Evolutionary conservation across 2,888 invertebrate genomes (phyloP).

Genomic region (Uropetala carovei): DNA sequence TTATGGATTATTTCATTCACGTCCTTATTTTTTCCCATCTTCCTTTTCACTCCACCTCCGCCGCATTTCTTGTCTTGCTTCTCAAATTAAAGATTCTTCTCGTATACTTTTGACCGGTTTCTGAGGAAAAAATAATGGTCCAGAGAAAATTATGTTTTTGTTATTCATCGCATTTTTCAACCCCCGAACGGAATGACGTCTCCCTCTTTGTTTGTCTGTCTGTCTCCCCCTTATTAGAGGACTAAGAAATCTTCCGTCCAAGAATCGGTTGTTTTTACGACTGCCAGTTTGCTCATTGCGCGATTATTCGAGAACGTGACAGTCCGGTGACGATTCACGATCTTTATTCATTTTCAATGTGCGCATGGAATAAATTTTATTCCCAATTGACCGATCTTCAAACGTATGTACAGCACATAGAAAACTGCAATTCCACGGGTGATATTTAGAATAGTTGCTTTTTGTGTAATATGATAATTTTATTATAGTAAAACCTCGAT

Average conservation of each 20-base stretch:
- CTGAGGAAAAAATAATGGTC: background rate
- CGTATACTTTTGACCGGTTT: background rate
- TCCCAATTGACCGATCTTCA: too few relatives aligned
- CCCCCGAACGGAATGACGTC: background rate
- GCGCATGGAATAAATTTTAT: too few relatives aligned
- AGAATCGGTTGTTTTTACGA: background rate
- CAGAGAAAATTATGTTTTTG: background rate
- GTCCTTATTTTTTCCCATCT: background rate
- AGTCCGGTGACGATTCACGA: background rate
- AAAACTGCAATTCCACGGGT: too few relatives aligned
- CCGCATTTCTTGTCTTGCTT: background rate
- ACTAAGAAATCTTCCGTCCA: background rate
- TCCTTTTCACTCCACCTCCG: background rate
- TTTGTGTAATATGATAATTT: too few relatives aligned
- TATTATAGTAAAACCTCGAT: too few relatives aligned
- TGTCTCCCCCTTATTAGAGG: background rate
- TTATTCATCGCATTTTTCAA: background rate
- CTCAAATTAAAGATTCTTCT: background rate
- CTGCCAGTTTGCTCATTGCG: background rate
- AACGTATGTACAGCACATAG: too few relatives aligned
- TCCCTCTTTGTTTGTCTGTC: background rate
- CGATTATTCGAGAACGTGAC: background rate
- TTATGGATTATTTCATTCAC: constrained; percentile 13
- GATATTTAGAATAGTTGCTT: too few relatives aligned
- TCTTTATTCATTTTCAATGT: too few relatives aligned